Conservation (phyloP, 2,113 vertebrate genomes). For the Ahaetulla prasina region DNA sequence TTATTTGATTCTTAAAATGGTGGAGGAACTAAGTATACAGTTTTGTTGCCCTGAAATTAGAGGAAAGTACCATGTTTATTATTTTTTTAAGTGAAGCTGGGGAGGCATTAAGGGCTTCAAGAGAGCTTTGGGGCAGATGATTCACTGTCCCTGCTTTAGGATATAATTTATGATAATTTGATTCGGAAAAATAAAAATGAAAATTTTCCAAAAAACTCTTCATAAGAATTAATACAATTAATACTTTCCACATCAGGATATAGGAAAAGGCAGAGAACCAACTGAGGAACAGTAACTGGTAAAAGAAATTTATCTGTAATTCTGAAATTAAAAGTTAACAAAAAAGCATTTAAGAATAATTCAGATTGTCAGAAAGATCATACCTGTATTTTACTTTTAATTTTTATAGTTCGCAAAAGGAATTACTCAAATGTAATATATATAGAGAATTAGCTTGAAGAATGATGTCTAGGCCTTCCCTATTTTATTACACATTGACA, state of each 20-base stretch:
- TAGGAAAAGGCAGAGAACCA: background rate
- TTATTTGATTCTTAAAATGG: background rate
- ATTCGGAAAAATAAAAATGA: background rate
- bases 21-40: background rate
- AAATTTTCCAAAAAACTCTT: background rate
- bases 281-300: background rate
- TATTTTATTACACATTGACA: background rate
- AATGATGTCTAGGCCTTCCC: background rate
- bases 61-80: background rate
- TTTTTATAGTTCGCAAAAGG: background rate
- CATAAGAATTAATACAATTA: background rate
- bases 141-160: background rate
- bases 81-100: background rate
- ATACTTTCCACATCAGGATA: background rate
- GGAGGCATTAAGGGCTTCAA: background rate
- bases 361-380: background rate
- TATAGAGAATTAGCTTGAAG: background rate
- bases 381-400: background rate
- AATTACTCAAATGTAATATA: background rate
- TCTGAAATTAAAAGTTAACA: background rate
- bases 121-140: background rate
- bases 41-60: background rate
- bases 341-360: background rate
- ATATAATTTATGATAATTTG: background rate
- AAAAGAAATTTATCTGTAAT: background rate